phyloP scores from a whole-genome alignment of 1,140 invertebrate genomes.

The Drosophila kepulauana region DNA sequence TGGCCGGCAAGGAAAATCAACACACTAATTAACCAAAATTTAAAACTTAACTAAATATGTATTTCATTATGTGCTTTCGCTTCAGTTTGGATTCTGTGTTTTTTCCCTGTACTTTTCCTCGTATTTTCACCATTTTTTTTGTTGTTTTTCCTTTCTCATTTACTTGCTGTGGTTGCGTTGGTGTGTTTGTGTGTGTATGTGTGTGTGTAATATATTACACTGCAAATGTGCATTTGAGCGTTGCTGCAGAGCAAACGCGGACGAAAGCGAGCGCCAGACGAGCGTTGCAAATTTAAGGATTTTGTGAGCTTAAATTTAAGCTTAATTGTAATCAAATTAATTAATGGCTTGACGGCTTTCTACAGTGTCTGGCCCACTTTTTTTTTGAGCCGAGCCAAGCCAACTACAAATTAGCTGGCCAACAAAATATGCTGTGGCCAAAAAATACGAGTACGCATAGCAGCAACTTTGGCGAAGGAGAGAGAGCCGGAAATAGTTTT shows the following conservation, averaged over 20 bases:
- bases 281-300: conserved; percentile 35
- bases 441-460: no score
- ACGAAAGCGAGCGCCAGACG: background rate
- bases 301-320: conserved; percentile 56
- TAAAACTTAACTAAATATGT: conserved; percentile 75
- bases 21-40: conserved; percentile 74
- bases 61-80: conserved; percentile 65
- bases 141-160: conserved; percentile 11
- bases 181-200: conserved; percentile 5
- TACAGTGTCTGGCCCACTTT: background rate
- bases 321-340: conserved; percentile 77
- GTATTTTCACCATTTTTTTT: conserved; percentile 5
- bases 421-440: background rate
- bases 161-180: conserved; percentile 16
- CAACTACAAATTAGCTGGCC: conserved; percentile 3
- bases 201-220: conserved; percentile 7
- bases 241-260: background rate
- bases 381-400: background rate
- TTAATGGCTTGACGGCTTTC: conserved; percentile 53
- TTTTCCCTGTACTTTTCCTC: conserved; percentile 13
- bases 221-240: conserved; percentile 14
- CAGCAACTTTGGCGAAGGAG: no score
- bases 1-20: conserved; percentile 40
- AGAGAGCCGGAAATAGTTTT: background rate
- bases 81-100: conserved; percentile 28